phyloP scores from a whole-genome alignment of 2,113 vertebrate genomes.

The Actinemys pallida region DNA sequence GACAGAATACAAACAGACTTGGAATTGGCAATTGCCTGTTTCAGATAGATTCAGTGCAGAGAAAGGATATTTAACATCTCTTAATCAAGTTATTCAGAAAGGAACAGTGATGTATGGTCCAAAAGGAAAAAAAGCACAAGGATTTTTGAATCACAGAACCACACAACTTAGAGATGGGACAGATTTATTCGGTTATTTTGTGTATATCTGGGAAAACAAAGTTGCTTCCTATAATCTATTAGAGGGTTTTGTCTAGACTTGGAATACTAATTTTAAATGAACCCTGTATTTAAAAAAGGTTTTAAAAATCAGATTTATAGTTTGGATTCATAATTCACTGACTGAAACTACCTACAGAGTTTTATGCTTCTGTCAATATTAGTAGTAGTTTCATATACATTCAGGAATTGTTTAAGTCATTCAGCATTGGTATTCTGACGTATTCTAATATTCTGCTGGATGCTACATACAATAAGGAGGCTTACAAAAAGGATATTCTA shows the following conservation, averaged over 20 bases:
- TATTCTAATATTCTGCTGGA: background rate
- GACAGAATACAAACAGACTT: background rate
- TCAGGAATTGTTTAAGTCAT: background rate
- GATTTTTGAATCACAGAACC: background rate
- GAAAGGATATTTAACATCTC: background rate
- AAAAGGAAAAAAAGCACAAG: rapidly evolving
- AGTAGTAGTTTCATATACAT: background rate
- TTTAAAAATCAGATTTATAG: background rate
- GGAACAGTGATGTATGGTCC: background rate
- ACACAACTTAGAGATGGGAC: background rate
- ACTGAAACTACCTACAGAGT: background rate
- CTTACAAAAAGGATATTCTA: background rate
- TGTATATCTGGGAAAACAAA: background rate
- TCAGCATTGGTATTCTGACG: background rate
- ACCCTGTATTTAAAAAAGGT: background rate
- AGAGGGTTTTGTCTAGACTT: background rate
- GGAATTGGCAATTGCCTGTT: background rate
- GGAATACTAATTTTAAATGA: background rate
- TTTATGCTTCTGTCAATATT: background rate
- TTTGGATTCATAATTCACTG: background rate
- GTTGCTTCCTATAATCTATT: background rate
- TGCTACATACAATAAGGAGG: background rate
- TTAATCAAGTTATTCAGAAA: background rate
- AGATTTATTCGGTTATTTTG: background rate
- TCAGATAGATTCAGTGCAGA: background rate